Conservation (phyloP, 2,888 invertebrate species). For the Trichogramma dendrolimi region DNA sequence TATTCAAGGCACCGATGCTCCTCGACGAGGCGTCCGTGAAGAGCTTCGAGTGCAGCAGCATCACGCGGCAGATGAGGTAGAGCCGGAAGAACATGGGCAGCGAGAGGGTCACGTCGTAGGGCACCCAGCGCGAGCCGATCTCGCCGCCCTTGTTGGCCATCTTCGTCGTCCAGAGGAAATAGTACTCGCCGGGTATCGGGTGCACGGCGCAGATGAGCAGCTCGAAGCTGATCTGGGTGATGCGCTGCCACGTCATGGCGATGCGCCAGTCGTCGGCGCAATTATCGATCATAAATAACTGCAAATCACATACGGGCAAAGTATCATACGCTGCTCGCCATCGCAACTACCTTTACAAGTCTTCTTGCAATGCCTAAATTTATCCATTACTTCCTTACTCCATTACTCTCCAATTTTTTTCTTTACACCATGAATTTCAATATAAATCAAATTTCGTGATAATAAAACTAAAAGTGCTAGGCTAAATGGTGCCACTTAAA, state of each 20-base stretch:
- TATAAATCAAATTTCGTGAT: too few relatives aligned
- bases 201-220: conserved; percentile 95
- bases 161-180: conserved; percentile 94
- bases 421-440: too few relatives aligned
- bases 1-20: conserved; percentile 94
- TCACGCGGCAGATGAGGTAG: conserved; percentile 98
- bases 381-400: too few relatives aligned
- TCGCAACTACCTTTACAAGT: too few relatives aligned
- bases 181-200: conserved; percentile 94
- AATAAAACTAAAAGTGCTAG: too few relatives aligned
- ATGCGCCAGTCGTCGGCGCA: conserved; percentile 99
- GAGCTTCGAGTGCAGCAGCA: conserved; percentile 98
- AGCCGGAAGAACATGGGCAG: conserved; percentile 99
- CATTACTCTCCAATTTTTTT: too few relatives aligned
- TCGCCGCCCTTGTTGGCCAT: conserved; percentile 78
- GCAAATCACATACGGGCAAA: conserved; percentile 42
- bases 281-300: conserved; percentile 99
- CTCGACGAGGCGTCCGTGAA: conserved; percentile 99
- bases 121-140: conserved; percentile 67
- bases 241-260: conserved; percentile 98
- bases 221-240: conserved; percentile 87
- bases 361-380: too few relatives aligned
- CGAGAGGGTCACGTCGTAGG: conserved; percentile 94
- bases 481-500: too few relatives aligned
- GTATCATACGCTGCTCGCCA: too few relatives aligned